Evolutionary conservation across 2,113 vertebrate species (phyloP).

Genomic region (Grus americana): DNA sequence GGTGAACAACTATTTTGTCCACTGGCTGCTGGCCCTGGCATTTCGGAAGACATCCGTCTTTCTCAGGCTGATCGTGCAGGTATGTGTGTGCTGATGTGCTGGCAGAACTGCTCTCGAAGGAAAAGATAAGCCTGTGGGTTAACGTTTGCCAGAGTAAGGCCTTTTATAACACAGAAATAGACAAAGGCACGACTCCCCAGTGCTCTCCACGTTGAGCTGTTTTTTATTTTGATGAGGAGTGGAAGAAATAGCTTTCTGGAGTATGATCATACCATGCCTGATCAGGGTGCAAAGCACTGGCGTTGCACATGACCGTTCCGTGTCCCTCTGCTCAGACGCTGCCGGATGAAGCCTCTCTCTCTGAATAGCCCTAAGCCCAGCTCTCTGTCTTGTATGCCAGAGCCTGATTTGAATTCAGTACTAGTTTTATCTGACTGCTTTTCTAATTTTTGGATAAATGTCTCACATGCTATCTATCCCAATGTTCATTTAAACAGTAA

Average conservation of each 20-base stretch:
- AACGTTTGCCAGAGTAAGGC: not conserved
- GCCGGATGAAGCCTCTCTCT: not conserved
- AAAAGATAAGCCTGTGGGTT: not conserved
- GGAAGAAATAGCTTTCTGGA: not conserved
- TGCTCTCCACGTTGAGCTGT: not conserved
- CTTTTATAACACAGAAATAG: not conserved
- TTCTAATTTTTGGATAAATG: not conserved
- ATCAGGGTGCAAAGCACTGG: not conserved
- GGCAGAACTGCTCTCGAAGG: not conserved
- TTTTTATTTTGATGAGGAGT: not conserved
- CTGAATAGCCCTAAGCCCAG: not conserved
- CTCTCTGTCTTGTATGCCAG: not conserved
- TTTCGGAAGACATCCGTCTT: not conserved
- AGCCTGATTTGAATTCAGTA: not conserved
- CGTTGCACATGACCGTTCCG: accelerated
- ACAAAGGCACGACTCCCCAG: not conserved
- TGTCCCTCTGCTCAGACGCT: not conserved
- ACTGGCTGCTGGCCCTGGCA: not conserved
- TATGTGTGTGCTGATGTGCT: not conserved
- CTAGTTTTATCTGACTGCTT: not conserved
- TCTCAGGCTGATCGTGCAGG: not conserved
- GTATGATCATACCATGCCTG: no score
- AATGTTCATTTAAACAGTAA: not conserved
- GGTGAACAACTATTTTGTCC: not conserved
- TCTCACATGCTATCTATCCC: not conserved